A percentile compares a stretch with the other conserved stretches of the same genome.
phyloP scores from a whole-genome alignment of 2,888 invertebrate species.

The Tenthredo livida region DNA sequence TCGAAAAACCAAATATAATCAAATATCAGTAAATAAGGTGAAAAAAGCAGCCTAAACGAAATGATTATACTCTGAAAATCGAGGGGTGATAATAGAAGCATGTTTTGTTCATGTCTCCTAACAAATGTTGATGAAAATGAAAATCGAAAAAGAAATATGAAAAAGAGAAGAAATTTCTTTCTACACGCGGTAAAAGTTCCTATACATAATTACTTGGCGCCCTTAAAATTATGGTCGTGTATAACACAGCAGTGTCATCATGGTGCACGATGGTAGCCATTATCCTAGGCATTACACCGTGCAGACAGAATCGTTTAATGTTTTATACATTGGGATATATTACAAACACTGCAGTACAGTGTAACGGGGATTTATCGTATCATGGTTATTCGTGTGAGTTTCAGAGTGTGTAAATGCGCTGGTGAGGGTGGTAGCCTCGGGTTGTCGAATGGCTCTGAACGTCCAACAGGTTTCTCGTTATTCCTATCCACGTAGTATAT shows the following conservation, averaged over 20 bases:
- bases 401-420: neutral
- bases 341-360: neutral
- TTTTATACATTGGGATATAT: neutral
- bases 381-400: neutral
- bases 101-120: neutral
- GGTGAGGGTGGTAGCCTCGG: neutral
- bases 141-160: neutral
- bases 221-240: neutral
- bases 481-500: conserved; percentile 19
- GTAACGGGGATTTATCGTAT: neutral
- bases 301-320: neutral
- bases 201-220: neutral
- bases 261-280: too few relatives aligned
- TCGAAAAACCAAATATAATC: too few relatives aligned
- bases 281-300: neutral
- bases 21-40: too few relatives aligned
- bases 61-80: too few relatives aligned
- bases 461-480: conserved; percentile 48
- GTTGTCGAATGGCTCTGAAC: conserved; percentile 32
- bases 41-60: too few relatives aligned
- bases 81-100: neutral
- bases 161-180: neutral
- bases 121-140: neutral
- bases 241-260: neutral
- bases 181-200: neutral